A percentile compares a stretch with the other conserved stretches of the same genome.
These are phyloP conservation scores for Aythya baeri DNA, from an alignment of 2,113 vertebrate genomes.

Conservation along the genomic window DNA sequence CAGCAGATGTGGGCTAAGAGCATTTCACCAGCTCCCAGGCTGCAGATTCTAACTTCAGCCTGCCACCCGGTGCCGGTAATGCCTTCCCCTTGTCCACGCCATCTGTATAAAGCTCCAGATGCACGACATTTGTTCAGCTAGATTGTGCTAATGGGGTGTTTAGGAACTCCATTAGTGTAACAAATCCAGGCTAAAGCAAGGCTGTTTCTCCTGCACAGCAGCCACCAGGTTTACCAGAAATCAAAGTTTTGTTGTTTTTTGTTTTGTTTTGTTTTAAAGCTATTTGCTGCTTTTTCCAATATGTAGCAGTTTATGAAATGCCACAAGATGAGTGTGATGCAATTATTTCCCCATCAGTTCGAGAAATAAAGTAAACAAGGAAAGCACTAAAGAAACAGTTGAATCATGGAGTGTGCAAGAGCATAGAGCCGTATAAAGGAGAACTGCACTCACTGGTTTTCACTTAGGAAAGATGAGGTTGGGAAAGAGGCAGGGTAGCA, in stretches of 20 bases:
- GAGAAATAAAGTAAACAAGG: slow-evolving; percentile 47
- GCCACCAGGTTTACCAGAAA: slow-evolving; percentile 6
- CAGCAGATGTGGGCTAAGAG: neutral
- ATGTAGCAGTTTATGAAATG: slow-evolving; percentile 8
- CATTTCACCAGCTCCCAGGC: neutral
- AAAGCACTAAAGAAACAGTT: slow-evolving; percentile 35
- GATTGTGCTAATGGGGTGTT: neutral
- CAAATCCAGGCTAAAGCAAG: neutral
- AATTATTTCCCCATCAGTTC: slow-evolving; percentile 54
- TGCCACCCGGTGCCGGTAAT: neutral
- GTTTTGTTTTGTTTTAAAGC: neutral
- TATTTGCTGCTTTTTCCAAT: slow-evolving; percentile 26
- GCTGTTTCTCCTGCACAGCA: neutral
- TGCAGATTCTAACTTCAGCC: neutral
- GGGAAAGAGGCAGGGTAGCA: slow-evolving; percentile 60
- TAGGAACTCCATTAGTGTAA: neutral
- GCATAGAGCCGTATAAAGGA: neutral
- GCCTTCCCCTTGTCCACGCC: neutral
- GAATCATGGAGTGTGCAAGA: neutral
- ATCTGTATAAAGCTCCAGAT: neutral
- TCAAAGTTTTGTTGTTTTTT: neutral
- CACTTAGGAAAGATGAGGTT: slow-evolving; percentile 60
- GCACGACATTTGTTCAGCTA: neutral
- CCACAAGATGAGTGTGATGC: slow-evolving; percentile 39
- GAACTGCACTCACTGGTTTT: slow-evolving; percentile 79